Conservation (phyloP, 1,140 invertebrate species). For the Bathynomus jamesi region DNA sequence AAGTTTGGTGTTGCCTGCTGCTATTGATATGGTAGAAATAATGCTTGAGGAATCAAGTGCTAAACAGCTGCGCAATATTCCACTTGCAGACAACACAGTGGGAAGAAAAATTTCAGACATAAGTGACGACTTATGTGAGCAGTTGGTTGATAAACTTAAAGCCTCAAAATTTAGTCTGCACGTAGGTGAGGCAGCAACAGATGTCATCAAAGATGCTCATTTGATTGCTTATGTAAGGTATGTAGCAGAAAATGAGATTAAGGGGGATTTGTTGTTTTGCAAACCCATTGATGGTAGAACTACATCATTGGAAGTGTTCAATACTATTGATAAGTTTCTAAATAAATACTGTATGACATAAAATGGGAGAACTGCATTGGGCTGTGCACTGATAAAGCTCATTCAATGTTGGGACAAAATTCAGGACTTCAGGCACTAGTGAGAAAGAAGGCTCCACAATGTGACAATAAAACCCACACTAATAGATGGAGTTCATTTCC, state of each 20-base stretch:
- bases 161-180: neutral
- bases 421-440: too few relatives aligned
- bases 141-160: constrained; percentile 14
- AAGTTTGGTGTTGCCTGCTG: constrained; percentile 24
- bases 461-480: too few relatives aligned
- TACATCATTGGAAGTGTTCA: constrained; percentile 8
- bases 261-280: neutral
- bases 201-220: too few relatives aligned
- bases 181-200: neutral
- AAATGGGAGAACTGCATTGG: constrained; percentile 13
- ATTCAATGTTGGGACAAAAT: too few relatives aligned
- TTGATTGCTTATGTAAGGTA: too few relatives aligned
- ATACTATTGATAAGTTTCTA: constrained; percentile 10
- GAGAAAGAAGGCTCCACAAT: too few relatives aligned
- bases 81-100: constrained; percentile 14
- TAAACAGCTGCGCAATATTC: constrained; percentile 13
- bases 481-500: too few relatives aligned
- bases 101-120: constrained; percentile 16
- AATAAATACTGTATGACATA: constrained; percentile 16
- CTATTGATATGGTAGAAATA: constrained; percentile 25
- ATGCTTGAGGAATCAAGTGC: constrained; percentile 25
- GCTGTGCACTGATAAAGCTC: too few relatives aligned
- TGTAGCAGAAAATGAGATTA: neutral
- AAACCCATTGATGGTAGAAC: constrained; percentile 7
- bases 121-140: constrained; percentile 6